phyloP scores from a whole-genome alignment of 2,888 invertebrate genomes.

The Theodoxus fluviatilis region DNA sequence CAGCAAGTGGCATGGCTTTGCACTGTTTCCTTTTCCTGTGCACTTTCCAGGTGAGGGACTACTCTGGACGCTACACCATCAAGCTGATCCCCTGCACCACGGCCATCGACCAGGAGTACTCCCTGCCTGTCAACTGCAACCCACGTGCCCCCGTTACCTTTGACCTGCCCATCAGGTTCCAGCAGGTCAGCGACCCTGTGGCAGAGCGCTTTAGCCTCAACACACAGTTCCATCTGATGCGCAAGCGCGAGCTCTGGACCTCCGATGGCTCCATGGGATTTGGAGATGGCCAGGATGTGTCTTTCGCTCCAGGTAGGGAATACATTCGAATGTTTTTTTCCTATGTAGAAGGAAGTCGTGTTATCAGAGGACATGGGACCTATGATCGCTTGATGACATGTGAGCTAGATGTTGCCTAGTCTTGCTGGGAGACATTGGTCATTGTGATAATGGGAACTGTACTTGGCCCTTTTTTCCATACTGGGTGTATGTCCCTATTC shows the following conservation, averaged over 20 bases:
- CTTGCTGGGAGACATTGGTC: too few species aligned
- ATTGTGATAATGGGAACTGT: too few species aligned
- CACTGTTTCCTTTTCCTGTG: too few species aligned
- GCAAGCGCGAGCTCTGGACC: slow-evolving; percentile 59
- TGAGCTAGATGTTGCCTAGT: too few species aligned
- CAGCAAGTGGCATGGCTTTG: too few species aligned
- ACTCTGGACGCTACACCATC: slow-evolving; percentile 61
- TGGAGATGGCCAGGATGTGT: slow-evolving; percentile 48
- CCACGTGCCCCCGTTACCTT: slow-evolving; percentile 59
- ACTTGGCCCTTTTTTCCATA: too few species aligned
- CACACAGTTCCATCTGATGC: slow-evolving; percentile 59
- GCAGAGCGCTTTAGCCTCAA: slow-evolving; percentile 61
- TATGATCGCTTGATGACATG: too few species aligned
- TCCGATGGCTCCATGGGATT: slow-evolving; percentile 47
- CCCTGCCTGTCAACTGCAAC: slow-evolving; percentile 51
- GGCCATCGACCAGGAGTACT: slow-evolving; percentile 48
- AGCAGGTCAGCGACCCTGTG: slow-evolving; percentile 65
- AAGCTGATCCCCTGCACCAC: slow-evolving; percentile 62
- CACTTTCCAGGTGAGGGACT: slow-evolving; percentile 62
- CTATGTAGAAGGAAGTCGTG: too few species aligned
- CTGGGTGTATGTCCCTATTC: too few species aligned
- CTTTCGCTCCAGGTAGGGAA: slow-evolving; percentile 61
- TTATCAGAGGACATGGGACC: too few species aligned
- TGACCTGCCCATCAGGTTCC: slow-evolving; percentile 62
- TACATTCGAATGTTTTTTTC: too few species aligned